A percentile compares a stretch with the other conserved stretches of the same genome.
These are phyloP conservation scores for Pardosa pseudoannulata DNA, from an alignment of 2,888 invertebrate genomes.

Conservation along the genomic window DNA sequence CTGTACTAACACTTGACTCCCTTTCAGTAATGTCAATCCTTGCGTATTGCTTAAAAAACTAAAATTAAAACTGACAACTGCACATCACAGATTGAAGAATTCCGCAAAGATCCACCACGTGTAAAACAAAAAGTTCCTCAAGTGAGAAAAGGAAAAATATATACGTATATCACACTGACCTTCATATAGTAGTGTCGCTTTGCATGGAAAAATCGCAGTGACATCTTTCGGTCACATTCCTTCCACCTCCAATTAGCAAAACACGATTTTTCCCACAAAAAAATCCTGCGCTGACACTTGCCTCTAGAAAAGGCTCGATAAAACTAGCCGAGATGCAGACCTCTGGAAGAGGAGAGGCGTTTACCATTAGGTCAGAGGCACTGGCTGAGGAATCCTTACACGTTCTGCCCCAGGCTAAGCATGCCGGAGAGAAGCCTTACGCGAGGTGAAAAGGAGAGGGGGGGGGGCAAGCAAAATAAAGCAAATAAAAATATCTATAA, in stretches of 20 bases:
- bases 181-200: too few species aligned
- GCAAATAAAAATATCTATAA: background rate
- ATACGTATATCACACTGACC: too few species aligned
- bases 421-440: slow-evolving; percentile 40
- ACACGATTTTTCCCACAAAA: background rate
- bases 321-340: slow-evolving; percentile 1
- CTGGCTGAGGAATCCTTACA: slow-evolving; percentile 58
- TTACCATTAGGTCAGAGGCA: slow-evolving; percentile 44
- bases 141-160: too few species aligned
- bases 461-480: background rate
- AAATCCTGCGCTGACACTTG: background rate
- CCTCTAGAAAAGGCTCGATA: background rate
- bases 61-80: too few species aligned
- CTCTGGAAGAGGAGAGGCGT: slow-evolving; percentile 20
- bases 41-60: too few species aligned
- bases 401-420: slow-evolving; percentile 52
- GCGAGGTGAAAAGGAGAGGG: slow-evolving; percentile 14
- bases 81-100: too few species aligned
- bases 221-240: background rate
- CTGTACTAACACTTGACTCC: too few species aligned
- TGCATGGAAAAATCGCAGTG: background rate
- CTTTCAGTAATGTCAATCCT: too few species aligned
- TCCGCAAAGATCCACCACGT: too few species aligned
- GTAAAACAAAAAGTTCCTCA: too few species aligned
- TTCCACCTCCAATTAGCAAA: background rate